These are phyloP conservation scores for Orestias chungarensis DNA, from an alignment of 2,797 vertebrate species.

Conservation along the genomic window DNA sequence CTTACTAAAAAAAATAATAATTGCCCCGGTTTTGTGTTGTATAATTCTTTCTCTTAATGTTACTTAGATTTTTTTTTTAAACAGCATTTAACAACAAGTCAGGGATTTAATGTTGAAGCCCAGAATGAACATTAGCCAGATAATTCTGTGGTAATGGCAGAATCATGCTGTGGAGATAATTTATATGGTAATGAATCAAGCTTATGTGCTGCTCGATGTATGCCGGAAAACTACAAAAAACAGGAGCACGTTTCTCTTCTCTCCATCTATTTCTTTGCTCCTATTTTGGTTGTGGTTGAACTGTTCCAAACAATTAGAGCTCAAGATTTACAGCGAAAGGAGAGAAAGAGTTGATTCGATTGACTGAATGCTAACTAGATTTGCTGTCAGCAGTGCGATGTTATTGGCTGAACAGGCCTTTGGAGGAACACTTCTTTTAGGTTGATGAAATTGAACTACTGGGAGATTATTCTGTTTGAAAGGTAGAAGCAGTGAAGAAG, in stretches of 20 bases:
- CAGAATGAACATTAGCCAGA: background rate
- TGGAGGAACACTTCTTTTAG: slow-evolving; percentile 15
- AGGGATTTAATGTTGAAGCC: background rate
- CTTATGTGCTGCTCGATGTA: too few species aligned
- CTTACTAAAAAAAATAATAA: background rate
- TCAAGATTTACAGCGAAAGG: slow-evolving; percentile 46
- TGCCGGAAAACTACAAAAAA: slow-evolving; percentile 59
- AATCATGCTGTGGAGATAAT: background rate
- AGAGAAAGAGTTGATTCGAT: slow-evolving; percentile 27
- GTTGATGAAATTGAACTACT: slow-evolving; percentile 20
- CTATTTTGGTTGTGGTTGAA: slow-evolving; percentile 49
- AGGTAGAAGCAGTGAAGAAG: slow-evolving; percentile 12
- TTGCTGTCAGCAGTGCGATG: slow-evolving; percentile 5
- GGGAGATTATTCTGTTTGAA: slow-evolving; percentile 27
- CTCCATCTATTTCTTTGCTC: slow-evolving; percentile 58
- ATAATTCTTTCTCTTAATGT: background rate
- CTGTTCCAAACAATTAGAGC: slow-evolving; percentile 48
- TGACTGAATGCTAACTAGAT: slow-evolving; percentile 34
- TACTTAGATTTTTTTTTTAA: background rate
- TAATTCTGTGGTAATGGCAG: background rate
- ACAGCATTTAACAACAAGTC: background rate
- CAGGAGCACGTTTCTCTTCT: slow-evolving; percentile 61
- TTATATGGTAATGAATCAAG: too few species aligned
- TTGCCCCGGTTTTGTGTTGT: background rate
- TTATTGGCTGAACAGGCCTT: slow-evolving; percentile 17